Conservation (phyloP, 2,888 invertebrate genomes). For the Cyaniris semiargus region DNA sequence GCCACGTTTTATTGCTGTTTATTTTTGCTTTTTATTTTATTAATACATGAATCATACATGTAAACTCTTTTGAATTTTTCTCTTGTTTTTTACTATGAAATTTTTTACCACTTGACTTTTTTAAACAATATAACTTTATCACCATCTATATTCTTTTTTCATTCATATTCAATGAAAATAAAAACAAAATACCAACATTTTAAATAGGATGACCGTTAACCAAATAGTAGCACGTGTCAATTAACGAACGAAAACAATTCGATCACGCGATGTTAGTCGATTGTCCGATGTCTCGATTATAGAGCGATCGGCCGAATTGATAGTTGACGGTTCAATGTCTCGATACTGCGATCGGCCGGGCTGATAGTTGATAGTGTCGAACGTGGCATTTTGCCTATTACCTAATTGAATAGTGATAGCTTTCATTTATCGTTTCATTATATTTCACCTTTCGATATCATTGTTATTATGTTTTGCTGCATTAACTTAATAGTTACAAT, state of each 20-base stretch:
- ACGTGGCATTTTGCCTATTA: conserved; percentile 24
- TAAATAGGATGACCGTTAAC: conserved; percentile 5
- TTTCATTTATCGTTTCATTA: conserved; percentile 19
- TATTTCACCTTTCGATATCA: background rate
- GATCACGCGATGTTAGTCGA: conserved; percentile 46
- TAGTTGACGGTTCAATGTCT: conserved; percentile 14
- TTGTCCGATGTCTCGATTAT: conserved; percentile 55
- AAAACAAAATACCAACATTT: background rate
- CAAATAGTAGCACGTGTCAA: conserved; percentile 52
- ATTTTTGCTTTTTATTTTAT: no score
- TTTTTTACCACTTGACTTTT: no score
- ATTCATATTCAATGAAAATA: background rate
- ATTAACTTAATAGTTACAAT: background rate
- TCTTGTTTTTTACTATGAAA: no score
- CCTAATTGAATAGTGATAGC: conserved; percentile 28
- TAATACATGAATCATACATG: no score
- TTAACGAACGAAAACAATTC: conserved; percentile 46
- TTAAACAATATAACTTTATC: background rate
- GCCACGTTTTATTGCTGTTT: no score
- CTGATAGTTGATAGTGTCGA: conserved; percentile 41
- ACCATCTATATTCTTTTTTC: no score
- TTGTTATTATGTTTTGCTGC: background rate
- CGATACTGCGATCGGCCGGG: conserved; percentile 27
- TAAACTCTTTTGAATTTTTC: no score
- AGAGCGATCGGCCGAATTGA: conserved; percentile 42